Evolutionary conservation across 2,797 vertebrate species (phyloP).

Genomic region (Micrastur ruficollis): DNA sequence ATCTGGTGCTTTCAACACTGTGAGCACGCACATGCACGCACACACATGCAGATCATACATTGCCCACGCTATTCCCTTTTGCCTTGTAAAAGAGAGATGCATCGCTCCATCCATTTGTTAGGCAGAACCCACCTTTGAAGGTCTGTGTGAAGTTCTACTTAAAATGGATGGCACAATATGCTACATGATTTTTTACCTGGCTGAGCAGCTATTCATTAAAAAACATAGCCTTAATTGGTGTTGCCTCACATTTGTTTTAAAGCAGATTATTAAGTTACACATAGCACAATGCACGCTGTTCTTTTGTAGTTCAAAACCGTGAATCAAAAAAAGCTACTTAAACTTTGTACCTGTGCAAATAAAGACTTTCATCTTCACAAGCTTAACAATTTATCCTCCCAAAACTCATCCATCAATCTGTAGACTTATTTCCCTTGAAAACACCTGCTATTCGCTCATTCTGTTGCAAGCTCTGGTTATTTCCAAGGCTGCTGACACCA

Average conservation of each 20-base stretch:
- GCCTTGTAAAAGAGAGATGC: neutral
- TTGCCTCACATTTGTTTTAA: constrained; percentile 27
- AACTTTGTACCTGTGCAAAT: constrained; percentile 29
- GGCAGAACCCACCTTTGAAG: neutral
- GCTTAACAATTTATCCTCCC: constrained; percentile 12
- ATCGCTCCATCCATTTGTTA: neutral
- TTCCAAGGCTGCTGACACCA: constrained; percentile 30
- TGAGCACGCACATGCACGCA: neutral
- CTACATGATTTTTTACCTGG: neutral
- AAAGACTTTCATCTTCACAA: constrained; percentile 48
- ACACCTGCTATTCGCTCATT: neutral
- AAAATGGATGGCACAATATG: constrained; percentile 39
- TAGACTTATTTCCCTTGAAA: constrained; percentile 41
- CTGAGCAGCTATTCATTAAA: constrained; percentile 37
- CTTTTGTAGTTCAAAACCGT: neutral
- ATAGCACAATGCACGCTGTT: accelerated
- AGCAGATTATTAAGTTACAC: constrained; percentile 24
- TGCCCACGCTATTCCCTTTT: constrained; percentile 16
- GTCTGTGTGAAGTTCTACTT: neutral
- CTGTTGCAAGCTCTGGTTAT: neutral
- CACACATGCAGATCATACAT: neutral
- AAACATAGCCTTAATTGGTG: constrained; percentile 21
- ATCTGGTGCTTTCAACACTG: constrained; percentile 14
- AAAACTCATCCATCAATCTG: constrained; percentile 41
- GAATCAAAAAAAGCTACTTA: constrained; percentile 21